Conservation (phyloP, 2,797 vertebrate species). For the Peromyscus nudipes region DNA sequence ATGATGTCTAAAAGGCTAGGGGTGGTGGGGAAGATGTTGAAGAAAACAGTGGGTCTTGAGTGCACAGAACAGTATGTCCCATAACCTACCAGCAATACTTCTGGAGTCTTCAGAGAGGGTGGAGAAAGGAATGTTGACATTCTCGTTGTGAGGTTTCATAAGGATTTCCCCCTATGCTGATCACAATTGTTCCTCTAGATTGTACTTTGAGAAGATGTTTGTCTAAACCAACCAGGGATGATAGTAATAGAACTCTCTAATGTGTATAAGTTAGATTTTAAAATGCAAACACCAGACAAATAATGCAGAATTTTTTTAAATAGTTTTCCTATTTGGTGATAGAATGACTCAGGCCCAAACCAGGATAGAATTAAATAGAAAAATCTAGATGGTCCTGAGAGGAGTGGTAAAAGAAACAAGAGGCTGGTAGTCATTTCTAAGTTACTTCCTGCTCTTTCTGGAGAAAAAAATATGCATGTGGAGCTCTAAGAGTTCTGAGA, state of each 20-base stretch:
- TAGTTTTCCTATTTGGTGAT: slow-evolving; percentile 32
- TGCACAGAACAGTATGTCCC: not conserved
- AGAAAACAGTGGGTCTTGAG: slow-evolving; percentile 6
- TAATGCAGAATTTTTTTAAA: slow-evolving; percentile 46
- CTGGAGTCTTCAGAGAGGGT: not conserved
- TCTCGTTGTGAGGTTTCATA: not conserved
- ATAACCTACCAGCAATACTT: not conserved
- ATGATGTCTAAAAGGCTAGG: not conserved
- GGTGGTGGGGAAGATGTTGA: not conserved
- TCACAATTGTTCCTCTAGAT: not conserved
- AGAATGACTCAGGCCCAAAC: slow-evolving; percentile 51
- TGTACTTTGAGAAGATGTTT: not conserved
- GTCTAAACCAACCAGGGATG: not conserved
- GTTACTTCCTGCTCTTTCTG: slow-evolving; percentile 53
- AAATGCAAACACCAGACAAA: slow-evolving; percentile 52
- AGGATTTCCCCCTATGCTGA: not conserved
- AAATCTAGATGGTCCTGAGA: slow-evolving; percentile 49
- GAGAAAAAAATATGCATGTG: not conserved
- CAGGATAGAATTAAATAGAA: slow-evolving; percentile 64
- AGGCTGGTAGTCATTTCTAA: slow-evolving; percentile 38
- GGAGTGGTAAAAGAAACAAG: not conserved
- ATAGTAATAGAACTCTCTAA: not conserved
- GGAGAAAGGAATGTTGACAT: not conserved
- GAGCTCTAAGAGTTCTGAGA: slow-evolving; percentile 20
- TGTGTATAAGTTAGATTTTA: slow-evolving; percentile 36